Conservation (phyloP, 2,113 vertebrate species). For the Seriola dumerili region DNA sequence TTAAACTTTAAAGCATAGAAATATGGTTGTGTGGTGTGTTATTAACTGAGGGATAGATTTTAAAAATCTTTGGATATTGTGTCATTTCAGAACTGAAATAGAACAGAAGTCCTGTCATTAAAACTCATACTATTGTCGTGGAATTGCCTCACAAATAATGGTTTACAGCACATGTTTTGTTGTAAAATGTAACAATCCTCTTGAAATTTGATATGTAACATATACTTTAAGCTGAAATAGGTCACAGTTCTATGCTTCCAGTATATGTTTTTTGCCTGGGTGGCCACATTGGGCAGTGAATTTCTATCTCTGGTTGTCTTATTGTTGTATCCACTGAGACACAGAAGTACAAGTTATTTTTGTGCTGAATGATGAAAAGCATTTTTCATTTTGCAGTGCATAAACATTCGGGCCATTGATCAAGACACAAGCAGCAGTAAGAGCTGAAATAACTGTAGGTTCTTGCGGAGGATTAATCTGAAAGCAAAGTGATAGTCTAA, state of each 20-base stretch:
- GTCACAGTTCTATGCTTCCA: constrained; percentile 8
- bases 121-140: background rate
- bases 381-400: constrained; percentile 20
- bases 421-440: background rate
- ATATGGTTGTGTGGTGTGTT: background rate
- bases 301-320: background rate
- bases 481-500: background rate
- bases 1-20: background rate
- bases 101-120: background rate
- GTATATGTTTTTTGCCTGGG: background rate
- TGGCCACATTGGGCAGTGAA: background rate
- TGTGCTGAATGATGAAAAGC: background rate
- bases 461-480: constrained; percentile 5
- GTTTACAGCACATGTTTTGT: background rate
- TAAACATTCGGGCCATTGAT: constrained; percentile 21
- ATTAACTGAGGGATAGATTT: background rate
- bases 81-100: background rate
- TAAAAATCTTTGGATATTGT: background rate
- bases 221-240: background rate
- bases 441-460: background rate
- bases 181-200: background rate
- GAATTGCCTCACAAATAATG: background rate
- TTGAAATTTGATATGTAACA: background rate
- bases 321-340: background rate
- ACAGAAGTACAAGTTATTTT: constrained; percentile 2